Conservation (phyloP, 2,888 invertebrate species). For the Frankliniella fusca region DNA sequence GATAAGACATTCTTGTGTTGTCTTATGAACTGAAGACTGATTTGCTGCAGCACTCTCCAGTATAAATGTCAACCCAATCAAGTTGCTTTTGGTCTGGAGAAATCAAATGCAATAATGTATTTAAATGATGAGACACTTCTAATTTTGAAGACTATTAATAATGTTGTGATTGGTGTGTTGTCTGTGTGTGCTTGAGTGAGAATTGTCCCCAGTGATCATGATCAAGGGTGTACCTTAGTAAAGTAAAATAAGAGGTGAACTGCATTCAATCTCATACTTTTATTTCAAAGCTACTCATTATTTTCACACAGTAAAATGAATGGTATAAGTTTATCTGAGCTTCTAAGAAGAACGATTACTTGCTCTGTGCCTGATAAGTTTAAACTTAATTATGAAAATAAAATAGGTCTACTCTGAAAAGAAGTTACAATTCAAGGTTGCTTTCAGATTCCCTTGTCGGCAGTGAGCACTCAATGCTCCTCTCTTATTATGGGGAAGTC, state of each 20-base stretch:
- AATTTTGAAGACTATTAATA: conserved; percentile 23
- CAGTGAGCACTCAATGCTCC: no score
- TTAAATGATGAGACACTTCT: conserved; percentile 19
- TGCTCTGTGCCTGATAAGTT: conserved; percentile 22
- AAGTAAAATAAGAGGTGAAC: background rate
- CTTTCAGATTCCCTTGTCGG: no score
- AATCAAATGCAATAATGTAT: conserved; percentile 27
- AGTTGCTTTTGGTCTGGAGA: background rate
- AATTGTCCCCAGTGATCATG: background rate
- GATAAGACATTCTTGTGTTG: conserved; percentile 51
- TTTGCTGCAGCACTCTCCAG: conserved; percentile 14
- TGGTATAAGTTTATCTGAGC: background rate
- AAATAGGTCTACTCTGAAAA: background rate
- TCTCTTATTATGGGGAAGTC: background rate
- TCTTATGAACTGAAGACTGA: conserved; percentile 14
- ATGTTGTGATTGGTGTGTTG: conserved; percentile 22
- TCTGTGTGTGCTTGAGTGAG: conserved; percentile 14
- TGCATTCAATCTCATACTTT: background rate
- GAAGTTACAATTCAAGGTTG: no score
- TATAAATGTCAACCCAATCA: background rate
- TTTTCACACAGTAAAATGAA: no score
- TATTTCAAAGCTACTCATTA: background rate
- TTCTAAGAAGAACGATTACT: background rate
- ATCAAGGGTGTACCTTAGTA: background rate
- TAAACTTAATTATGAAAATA: background rate